A percentile compares a stretch with the other conserved stretches of the same genome.
Conservation (phyloP, 2,113 vertebrate species). For the Mormyrus iriodes region DNA sequence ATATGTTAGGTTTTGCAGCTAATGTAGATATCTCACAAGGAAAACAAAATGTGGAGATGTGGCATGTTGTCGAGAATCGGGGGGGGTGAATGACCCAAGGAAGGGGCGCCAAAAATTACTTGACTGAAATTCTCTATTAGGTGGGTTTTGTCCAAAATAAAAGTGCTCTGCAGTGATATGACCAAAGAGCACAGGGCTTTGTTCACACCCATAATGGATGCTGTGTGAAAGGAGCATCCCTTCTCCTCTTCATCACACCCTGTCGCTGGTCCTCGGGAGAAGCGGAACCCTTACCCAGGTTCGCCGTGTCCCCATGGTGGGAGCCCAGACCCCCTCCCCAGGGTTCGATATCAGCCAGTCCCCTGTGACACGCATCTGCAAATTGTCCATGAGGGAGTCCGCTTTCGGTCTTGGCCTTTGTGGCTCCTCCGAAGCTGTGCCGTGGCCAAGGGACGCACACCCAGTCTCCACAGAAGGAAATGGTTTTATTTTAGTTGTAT, state of each 20-base stretch:
- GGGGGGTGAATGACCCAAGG: background rate
- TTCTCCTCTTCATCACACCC: background rate
- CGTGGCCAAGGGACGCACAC: background rate
- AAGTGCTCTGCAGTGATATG: background rate
- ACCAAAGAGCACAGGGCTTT: conserved; percentile 9
- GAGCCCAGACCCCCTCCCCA: background rate
- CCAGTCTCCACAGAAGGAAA: background rate
- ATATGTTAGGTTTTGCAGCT: background rate
- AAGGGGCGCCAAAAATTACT: background rate
- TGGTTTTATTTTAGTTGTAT: conserved; percentile 10
- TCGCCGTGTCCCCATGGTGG: background rate
- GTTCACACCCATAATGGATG: background rate
- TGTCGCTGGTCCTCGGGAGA: background rate
- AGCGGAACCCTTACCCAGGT: background rate
- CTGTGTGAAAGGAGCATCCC: background rate
- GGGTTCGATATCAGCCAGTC: background rate
- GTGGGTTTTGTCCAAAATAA: conserved; percentile 6
- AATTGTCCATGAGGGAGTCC: background rate
- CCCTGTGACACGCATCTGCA: background rate
- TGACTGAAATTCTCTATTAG: background rate
- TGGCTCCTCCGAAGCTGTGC: background rate
- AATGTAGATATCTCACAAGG: background rate
- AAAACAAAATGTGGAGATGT: background rate
- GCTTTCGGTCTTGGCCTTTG: background rate
- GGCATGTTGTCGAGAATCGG: background rate